A percentile compares a stretch with the other conserved stretches of the same genome.
These are phyloP conservation scores for Hypotaenidia philippensis DNA, from an alignment of 2,797 vertebrate genomes.

Conservation along the genomic window DNA sequence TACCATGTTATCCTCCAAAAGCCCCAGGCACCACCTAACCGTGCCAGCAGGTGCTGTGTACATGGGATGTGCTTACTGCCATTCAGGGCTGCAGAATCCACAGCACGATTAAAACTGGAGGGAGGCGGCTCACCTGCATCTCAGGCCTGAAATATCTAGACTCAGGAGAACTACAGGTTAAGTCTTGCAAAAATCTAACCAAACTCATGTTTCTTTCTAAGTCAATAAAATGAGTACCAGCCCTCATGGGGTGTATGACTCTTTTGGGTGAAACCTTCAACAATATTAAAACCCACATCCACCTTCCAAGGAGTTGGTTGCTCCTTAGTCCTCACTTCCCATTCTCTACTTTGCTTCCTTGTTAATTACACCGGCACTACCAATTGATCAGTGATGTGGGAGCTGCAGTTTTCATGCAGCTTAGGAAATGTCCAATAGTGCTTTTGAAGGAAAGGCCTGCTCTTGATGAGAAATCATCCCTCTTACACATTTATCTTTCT, in stretches of 20 bases:
- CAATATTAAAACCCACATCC: not conserved
- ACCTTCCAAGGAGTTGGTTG: not conserved
- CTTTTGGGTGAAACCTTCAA: not conserved
- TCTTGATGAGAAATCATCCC: not conserved
- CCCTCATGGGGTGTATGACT: not conserved
- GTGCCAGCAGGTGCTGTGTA: not conserved
- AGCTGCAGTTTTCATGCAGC: not conserved
- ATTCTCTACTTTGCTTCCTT: not conserved
- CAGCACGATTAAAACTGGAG: not conserved
- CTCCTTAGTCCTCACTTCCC: not conserved
- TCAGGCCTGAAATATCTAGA: not conserved
- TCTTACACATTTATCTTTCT: not conserved
- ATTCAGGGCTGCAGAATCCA: not conserved
- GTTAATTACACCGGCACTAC: not conserved
- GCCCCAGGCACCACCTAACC: constrained; percentile 33
- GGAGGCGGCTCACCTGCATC: not conserved
- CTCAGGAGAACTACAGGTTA: not conserved
- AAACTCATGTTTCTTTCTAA: not conserved
- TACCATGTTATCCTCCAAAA: constrained; percentile 12
- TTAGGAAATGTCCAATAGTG: not conserved
- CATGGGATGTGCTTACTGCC: not conserved
- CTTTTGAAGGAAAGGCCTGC: not conserved
- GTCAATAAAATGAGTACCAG: not conserved
- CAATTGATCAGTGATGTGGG: not conserved
- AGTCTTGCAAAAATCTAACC: not conserved